Base-by-base conservation (phyloP, 2,113 vertebrate species). In the Gobiocypris rarus region DNA sequence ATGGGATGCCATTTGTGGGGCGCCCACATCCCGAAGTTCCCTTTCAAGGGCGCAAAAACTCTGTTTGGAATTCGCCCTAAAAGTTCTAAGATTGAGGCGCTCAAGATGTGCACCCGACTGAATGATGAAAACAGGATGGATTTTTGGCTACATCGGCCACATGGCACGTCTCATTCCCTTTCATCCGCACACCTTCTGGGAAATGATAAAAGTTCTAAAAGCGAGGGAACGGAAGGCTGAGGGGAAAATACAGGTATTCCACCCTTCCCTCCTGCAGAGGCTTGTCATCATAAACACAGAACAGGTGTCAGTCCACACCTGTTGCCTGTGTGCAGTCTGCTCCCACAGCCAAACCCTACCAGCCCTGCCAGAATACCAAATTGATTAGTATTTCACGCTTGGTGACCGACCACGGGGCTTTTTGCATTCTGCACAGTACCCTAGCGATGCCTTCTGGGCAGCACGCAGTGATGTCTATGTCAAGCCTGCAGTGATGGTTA, bases 221-320 rank as follows among this genome's bases (percentile, higher is more conserved):
- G 41, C 14, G 5, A 77, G 52, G 34, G 45, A 22, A 61, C 19
- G 48, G 61, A 56, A 67, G 26, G 34, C 15, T 45, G 50, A 54
- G 28, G 65, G 17, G 56, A 69, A 63, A 81, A 52, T 56, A 48
- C 48, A 81, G 38, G 78, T 74, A 81, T 76, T 84, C 61, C 59
- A 50, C n/a, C 17, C 11, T 0, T 26, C 52, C 10, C 65, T 38
- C 73, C 82, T 73, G 14, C 70, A 59, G 61, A 38, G 73, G 31
- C 80, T 81, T 41, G 17, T 78, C 82, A 48, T 70, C 59, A 70
- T 65, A 74, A 81, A 82, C 54, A 84, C 86, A 73, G 86, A 84
- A 54, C 86, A 87, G 83, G 83, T 87, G 86, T 82, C 80, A 56
- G n/a, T 48, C 77, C 65, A 3, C 83, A 84, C 79, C 78, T 82